A percentile compares a stretch with the other conserved stretches of the same genome.
phyloP scores from a whole-genome alignment of 2,888 invertebrate species.

The Calameuta idolon region DNA sequence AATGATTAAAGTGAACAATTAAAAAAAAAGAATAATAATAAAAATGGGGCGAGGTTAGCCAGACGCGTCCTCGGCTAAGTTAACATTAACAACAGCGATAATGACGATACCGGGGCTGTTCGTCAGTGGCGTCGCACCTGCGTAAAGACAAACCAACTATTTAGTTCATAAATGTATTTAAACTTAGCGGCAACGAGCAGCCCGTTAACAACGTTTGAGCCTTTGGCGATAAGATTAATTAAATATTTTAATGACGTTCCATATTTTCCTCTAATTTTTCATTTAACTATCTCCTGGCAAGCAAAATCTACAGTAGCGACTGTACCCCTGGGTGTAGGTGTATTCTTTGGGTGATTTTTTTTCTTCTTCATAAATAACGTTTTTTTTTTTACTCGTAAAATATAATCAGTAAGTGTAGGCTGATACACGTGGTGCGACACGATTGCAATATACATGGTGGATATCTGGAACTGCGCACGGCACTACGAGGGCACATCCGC shows the following conservation, averaged over 20 bases:
- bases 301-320: too few relatives aligned
- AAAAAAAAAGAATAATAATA: neutral
- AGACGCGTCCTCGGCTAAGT: neutral
- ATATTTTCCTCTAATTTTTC: neutral
- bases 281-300: neutral
- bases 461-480: neutral
- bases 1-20: neutral
- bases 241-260: neutral
- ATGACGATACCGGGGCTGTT: neutral
- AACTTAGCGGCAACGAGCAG: neutral
- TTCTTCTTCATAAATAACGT: too few relatives aligned
- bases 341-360: neutral
- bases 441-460: neutral
- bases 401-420: neutral
- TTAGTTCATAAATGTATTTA: neutral
- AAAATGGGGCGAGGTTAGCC: neutral
- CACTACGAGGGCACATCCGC: neutral
- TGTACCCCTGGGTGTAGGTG: neutral
- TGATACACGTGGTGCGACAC: neutral
- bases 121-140: neutral
- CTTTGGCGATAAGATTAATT: neutral
- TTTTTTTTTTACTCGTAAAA: neutral
- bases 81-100: neutral
- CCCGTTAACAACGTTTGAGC: neutral
- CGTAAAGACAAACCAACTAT: neutral